Base-by-base conservation (phyloP, 2,797 vertebrate genomes). In the Erethizon dorsatum region DNA sequence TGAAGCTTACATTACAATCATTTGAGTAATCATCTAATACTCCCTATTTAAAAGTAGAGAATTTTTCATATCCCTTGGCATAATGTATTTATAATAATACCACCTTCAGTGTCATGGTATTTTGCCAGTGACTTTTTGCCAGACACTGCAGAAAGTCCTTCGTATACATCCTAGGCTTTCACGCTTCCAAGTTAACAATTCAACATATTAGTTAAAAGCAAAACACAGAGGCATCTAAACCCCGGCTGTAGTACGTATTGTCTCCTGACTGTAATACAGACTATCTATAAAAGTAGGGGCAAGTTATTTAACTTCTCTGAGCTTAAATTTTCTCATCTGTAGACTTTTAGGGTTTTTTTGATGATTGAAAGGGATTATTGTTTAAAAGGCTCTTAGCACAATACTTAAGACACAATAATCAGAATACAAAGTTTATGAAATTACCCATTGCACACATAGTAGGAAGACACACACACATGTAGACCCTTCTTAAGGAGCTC, bases 251-350 rank as follows among this genome's bases (percentile, higher is more conserved):
- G 41, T 4, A n/a, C 9, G 67, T 20, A 17, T 11, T 41, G 18
- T 37, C 3, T 57, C 50, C 17, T 75, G 52, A 67, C 28, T 87
- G 1, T 59, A 77, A 33, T 12, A 65, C 0, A 7, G 52, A 24
- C 15, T 77, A 4, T 50, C 47, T 93, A 26, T n/a, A 37, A 78
- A 33, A 90, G 59, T 82, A 33, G 2, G n/a, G 22, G 17, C 28
- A 91, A 94, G 26, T 92, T 84, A 65, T 67, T 84, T 73, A 90
- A 91, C 26, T 50, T 52, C 31, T 83, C 13, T 33, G 24, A 94
- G 47, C 20, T 78, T 91, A 65, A 88, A 6, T 94, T 80, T 86
- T 92, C 57, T 94, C n/a, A 78, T 82, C 50, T 78, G 15, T 82
- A 83, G 91, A 82, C 61, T 93, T 37, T 78, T 77, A 88, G 2